phyloP scores from a whole-genome alignment of 2,888 invertebrate species.

The Clunio marinus region DNA sequence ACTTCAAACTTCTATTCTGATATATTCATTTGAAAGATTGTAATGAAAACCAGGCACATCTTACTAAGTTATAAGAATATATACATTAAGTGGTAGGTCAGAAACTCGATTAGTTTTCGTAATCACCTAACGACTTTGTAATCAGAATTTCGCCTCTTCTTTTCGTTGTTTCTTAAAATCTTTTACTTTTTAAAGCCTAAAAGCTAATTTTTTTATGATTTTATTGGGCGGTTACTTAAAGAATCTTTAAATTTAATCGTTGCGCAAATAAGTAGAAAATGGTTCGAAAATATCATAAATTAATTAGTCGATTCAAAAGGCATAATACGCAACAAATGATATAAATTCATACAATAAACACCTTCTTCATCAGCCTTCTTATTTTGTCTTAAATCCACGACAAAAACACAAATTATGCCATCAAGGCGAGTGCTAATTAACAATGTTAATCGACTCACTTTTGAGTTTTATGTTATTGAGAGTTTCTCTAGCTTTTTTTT shows the following conservation, averaged over 20 bases:
- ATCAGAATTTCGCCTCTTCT: neutral
- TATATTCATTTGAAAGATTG: neutral
- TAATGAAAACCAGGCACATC: neutral
- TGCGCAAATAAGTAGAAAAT: too few species aligned
- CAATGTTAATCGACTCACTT: neutral
- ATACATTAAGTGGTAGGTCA: neutral
- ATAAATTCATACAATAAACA: neutral
- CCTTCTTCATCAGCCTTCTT: neutral
- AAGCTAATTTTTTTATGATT: too few species aligned
- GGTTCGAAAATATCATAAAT: neutral
- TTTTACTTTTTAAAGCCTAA: too few species aligned
- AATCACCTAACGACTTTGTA: conserved; percentile 12
- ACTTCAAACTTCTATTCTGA: conserved; percentile 26
- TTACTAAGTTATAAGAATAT: neutral
- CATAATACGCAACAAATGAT: neutral
- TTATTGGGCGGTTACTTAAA: too few species aligned
- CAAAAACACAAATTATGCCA: neutral
- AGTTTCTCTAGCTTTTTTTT: neutral
- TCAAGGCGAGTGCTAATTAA: conserved; percentile 7
- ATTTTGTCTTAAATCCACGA: neutral
- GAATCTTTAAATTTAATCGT: too few species aligned
- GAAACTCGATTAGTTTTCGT: conserved; percentile 3
- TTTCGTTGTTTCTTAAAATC: too few species aligned
- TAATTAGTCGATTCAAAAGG: neutral
- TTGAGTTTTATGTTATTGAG: too few species aligned